Evolutionary conservation across 2,888 invertebrate genomes (phyloP), one percentile per base, ranked within the genome.

Genomic region (Brenthis daphne): DNA sequence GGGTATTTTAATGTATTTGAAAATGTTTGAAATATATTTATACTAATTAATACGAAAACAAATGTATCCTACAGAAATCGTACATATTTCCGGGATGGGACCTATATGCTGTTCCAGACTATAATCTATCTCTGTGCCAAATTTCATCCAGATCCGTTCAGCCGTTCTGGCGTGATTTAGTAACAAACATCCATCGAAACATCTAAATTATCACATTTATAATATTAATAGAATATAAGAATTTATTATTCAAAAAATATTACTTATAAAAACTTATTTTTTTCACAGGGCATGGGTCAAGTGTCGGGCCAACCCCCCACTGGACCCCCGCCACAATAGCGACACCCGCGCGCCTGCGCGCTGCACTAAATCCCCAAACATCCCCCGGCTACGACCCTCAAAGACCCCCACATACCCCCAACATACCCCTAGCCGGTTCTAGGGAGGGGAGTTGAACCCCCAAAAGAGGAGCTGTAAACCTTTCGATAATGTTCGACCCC

Each of bases 271-370:
- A 54, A 37, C 24, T 0, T 55, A n/a, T 50, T 54, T 68, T 54
- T 33, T 5, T 48, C 37, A 0, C 84, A 93, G 88, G 92, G 92
- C 77, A 84, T 93, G 86, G 90, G 92, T 57, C 92, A 88, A 69
- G 80, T 91, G 56, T 89, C 90, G 1, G 91, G 90, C 0, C 91
- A 88, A 76, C 92, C 92, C 12, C 91, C 92, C 20, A 75, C 86
- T 69, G 90, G 88, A 14, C 84, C 84, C 47, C 85, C 90, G 79
- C 90, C 86, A 69, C 92, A 92, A 89, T 92, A 93, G 91, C 93
- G 88, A 83, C 83, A 78, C 82, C 81, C 78, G 78, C 76, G 77
- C 79, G 77, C 76, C 74, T 71, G 75, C 77, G 77, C 83, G 79
- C 83, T 75, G 80, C 78, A 77, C 60, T 72, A 69, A 51, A 16